Conservation (phyloP, 2,888 invertebrate genomes). For the Parnassius smintheus region DNA sequence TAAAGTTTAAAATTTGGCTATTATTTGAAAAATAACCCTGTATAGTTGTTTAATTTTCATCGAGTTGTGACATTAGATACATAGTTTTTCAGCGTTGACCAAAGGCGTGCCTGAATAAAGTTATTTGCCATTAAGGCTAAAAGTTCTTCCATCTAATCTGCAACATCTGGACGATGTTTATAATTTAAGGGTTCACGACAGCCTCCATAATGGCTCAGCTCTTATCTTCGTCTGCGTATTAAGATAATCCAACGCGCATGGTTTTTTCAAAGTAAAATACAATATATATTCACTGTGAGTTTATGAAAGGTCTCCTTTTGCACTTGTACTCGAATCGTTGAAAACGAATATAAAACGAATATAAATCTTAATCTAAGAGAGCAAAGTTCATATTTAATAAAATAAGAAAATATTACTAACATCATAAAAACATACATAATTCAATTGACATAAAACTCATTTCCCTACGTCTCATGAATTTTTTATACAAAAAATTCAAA, state of each 20-base stretch:
- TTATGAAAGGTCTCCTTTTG: neutral
- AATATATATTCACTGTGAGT: slow-evolving; percentile 23
- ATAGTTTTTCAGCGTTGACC: too few relatives aligned
- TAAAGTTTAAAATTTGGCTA: too few relatives aligned
- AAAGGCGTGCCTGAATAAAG: too few relatives aligned
- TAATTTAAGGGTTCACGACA: slow-evolving; percentile 76
- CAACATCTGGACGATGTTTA: slow-evolving; percentile 78
- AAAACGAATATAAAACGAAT: neutral
- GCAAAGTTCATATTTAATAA: slow-evolving; percentile 2
- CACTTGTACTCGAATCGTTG: slow-evolving; percentile 2
- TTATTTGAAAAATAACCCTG: too few relatives aligned
- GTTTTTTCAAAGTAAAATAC: slow-evolving; percentile 29
- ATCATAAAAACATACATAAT: slow-evolving; percentile 43
- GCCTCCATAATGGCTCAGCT: slow-evolving; percentile 75
- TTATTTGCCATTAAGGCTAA: slow-evolving; percentile 68
- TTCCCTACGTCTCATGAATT: slow-evolving; percentile 36
- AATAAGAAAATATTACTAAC: slow-evolving; percentile 18
- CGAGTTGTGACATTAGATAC: too few relatives aligned
- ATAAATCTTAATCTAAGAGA: neutral
- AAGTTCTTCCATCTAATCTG: slow-evolving; percentile 74
- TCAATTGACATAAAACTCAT: slow-evolving; percentile 46
- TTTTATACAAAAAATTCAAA: slow-evolving; percentile 46
- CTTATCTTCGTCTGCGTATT: slow-evolving; percentile 72
- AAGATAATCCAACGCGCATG: slow-evolving; percentile 55
- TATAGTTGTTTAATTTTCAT: too few relatives aligned